Percentiles rank a stretch among this genome's conserved stretches.
These are phyloP conservation scores for Chirona hameri DNA, from an alignment of 2,888 invertebrate genomes.

Conservation along the genomic window DNA sequence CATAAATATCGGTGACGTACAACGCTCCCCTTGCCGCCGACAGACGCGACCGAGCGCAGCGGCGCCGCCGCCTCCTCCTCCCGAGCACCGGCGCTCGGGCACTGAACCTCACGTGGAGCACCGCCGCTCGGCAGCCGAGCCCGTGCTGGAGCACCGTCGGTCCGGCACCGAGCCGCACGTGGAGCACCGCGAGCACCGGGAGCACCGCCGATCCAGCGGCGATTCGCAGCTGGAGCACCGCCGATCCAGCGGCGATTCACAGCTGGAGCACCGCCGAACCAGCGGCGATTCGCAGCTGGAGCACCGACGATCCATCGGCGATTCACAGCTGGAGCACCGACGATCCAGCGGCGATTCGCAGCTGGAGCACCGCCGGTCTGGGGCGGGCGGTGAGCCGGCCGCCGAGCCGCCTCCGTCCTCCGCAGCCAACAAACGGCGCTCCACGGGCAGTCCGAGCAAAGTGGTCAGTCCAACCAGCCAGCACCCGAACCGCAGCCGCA, in stretches of 20 bases:
- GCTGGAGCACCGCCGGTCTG: neutral
- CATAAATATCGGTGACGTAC: no score
- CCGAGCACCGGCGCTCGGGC: neutral
- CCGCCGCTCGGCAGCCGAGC: neutral
- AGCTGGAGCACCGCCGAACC: neutral
- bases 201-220: neutral
- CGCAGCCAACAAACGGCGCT: neutral
- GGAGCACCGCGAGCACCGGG: neutral
- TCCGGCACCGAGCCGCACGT: neutral
- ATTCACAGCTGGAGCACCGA: neutral
- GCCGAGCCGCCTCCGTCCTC: neutral
- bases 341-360: neutral
- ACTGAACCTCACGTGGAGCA: neutral
- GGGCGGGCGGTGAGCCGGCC: neutral
- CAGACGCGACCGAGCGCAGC: neutral
- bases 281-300: no score
- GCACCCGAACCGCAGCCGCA: constrained; percentile 26
- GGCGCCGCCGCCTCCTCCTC: constrained; percentile 3
- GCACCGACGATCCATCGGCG: no score
- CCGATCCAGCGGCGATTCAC: neutral
- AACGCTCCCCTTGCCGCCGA: neutral
- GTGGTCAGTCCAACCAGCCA: neutral
- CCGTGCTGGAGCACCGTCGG: neutral
- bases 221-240: neutral
- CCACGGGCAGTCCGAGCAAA: neutral